phyloP scores from a whole-genome alignment of 2,113 vertebrate species.

The Piprites chloris region DNA sequence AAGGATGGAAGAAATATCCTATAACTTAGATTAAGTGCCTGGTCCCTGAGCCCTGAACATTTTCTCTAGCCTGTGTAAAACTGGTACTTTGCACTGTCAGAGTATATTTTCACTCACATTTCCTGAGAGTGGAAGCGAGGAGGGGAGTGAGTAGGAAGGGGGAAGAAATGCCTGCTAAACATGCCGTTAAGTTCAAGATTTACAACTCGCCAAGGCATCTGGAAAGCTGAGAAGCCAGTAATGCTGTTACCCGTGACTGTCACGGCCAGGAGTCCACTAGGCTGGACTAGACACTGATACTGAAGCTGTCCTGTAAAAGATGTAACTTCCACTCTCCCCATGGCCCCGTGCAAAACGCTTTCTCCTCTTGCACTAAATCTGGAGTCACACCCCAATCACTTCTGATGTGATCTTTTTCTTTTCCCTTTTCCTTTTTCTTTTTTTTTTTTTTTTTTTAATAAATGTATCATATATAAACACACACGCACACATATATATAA shows the following conservation, averaged over 20 bases:
- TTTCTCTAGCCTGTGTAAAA: not conserved
- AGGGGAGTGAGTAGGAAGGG: not conserved
- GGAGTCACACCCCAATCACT: not conserved
- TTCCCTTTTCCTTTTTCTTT: too few relatives aligned
- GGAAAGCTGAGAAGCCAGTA: conserved; percentile 59
- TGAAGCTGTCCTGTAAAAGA: conserved; percentile 38
- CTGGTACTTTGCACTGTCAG: not conserved
- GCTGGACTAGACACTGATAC: conserved; percentile 39
- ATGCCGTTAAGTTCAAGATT: conserved; percentile 77
- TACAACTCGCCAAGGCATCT: conserved; percentile 70
- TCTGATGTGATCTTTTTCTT: not conserved
- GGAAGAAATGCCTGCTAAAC: conserved; percentile 55
- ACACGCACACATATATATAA: not conserved
- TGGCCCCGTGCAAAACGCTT: not conserved
- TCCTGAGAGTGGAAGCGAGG: not conserved
- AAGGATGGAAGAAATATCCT: not conserved
- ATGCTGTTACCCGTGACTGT: conserved; percentile 60
- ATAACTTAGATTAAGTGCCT: not conserved
- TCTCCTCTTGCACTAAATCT: conserved; percentile 9
- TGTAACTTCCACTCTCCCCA: not conserved
- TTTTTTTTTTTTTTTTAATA: not conserved
- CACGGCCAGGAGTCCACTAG: conserved; percentile 30
- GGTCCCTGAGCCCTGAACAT: not conserved
- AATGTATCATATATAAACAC: not conserved
- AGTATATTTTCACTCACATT: not conserved